A percentile compares a stretch with the other conserved stretches of the same genome.
phyloP scores from a whole-genome alignment of 2,888 invertebrate species.

The Melinaea marsaeus region DNA sequence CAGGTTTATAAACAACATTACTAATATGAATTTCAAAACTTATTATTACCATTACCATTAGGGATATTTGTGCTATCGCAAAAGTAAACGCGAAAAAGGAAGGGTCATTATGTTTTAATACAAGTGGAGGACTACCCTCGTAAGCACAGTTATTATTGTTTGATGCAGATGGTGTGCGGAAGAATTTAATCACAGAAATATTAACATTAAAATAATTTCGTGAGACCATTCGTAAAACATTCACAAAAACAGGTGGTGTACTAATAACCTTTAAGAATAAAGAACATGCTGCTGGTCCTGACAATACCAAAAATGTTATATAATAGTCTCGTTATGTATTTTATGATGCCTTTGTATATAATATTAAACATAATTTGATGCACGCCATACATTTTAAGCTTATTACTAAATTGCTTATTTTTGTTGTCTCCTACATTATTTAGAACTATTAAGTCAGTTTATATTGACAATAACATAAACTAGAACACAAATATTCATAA shows the following conservation, averaged over 20 bases:
- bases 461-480: background rate
- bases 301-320: background rate
- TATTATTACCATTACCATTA: too few relatives aligned
- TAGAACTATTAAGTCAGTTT: background rate
- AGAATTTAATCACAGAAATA: slow-evolving; percentile 21
- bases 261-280: background rate
- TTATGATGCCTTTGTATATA: background rate
- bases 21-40: too few relatives aligned
- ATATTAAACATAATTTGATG: background rate
- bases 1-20: too few relatives aligned
- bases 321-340: background rate
- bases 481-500: background rate
- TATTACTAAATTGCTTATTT: background rate
- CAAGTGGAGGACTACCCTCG: slow-evolving; percentile 6
- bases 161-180: too few relatives aligned
- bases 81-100: slow-evolving; percentile 3
- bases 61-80: background rate
- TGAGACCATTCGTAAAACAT: background rate
- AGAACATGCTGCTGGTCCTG: background rate
- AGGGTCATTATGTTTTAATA: slow-evolving; percentile 12
- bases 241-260: background rate
- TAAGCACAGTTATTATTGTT: slow-evolving; percentile 19
- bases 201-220: background rate
- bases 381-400: background rate
- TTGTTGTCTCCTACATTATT: background rate